Conservation (phyloP, 2,797 vertebrate genomes). For the Coranthus polyacanthus region DNA sequence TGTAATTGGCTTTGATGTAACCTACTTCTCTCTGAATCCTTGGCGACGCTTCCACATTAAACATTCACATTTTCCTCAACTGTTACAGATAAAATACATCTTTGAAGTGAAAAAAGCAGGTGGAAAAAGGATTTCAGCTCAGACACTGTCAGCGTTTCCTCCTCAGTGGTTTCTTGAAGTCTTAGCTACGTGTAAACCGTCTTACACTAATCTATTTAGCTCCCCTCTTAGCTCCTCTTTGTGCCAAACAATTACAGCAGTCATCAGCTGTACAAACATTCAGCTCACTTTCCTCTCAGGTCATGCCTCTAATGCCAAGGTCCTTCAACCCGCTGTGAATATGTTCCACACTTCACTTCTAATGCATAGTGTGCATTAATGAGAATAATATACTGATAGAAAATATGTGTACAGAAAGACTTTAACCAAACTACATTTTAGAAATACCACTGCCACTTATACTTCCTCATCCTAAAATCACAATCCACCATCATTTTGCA, state of each 20-base stretch:
- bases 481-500: too few species aligned
- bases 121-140: too few species aligned
- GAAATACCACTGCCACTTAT: too few species aligned
- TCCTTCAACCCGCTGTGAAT: too few species aligned
- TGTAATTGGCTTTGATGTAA: constrained; percentile 1
- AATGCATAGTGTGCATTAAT: too few species aligned
- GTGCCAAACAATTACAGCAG: constrained; percentile 61
- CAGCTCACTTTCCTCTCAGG: constrained; percentile 12
- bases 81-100: not conserved
- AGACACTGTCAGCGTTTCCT: constrained; percentile 25
- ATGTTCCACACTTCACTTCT: too few species aligned
- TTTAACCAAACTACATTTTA: too few species aligned
- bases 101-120: constrained; percentile 11
- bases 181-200: constrained; percentile 48
- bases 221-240: constrained; percentile 64
- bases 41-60: too few species aligned
- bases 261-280: constrained; percentile 42
- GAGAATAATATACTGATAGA: too few species aligned
- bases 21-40: constrained; percentile 14
- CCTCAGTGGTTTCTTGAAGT: constrained; percentile 48
- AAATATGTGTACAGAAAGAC: too few species aligned
- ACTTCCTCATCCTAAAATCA: too few species aligned
- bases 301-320: constrained; percentile 14
- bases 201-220: constrained; percentile 78
- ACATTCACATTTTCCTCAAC: not conserved